Base-by-base conservation (phyloP, 1,140 invertebrate genomes). In the Camponotus vicinus region DNA sequence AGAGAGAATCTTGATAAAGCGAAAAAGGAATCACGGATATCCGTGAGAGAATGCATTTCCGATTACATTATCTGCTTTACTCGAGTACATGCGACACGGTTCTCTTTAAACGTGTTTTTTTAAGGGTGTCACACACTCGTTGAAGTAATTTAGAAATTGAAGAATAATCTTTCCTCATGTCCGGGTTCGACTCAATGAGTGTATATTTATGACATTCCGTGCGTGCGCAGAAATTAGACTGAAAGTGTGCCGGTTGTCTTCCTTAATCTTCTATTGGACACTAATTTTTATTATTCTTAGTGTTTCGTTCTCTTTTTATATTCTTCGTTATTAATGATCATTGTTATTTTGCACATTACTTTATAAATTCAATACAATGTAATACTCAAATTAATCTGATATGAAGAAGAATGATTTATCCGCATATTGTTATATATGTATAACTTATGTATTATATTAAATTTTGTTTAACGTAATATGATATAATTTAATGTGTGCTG, bases 21-120 rank as follows among this genome's bases (percentile, higher is more conserved):
- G 27, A 79, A 59, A 85, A 9, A 79, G 61, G 37, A 78, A 1
- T 15, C 18, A 66, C 64, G 45, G 27, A 63, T 49, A 78, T 78
- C 45, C 37, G 75, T 67, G 49, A 21, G n/a, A 21, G 34, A 32
- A 64, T n/a, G 42, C 49, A 0, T 78, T 78, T 66, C 61, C 7
- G 32, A 55, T 80, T 55, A 80, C 8, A 7, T 80, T 80, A 80
- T 80, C 77, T 70, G n/a, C 15, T 32, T 64, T 34, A 27, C 7
- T 5, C 45, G 32, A 45, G 37, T 77, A 63, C 34, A 45, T 34
- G 18, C 15, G 15, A 64, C 7, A 21, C 42, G 18, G 37, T 11
- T 45, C 32, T 37, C 0, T 13, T 67, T 69, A 37, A 67, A 37
- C 8, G 67, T 67, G 21, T 79, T 69, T 61, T 61, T 69, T 69